Evolutionary conservation across 2,888 invertebrate species (phyloP).

Genomic region (Limnephilus rhombicus): DNA sequence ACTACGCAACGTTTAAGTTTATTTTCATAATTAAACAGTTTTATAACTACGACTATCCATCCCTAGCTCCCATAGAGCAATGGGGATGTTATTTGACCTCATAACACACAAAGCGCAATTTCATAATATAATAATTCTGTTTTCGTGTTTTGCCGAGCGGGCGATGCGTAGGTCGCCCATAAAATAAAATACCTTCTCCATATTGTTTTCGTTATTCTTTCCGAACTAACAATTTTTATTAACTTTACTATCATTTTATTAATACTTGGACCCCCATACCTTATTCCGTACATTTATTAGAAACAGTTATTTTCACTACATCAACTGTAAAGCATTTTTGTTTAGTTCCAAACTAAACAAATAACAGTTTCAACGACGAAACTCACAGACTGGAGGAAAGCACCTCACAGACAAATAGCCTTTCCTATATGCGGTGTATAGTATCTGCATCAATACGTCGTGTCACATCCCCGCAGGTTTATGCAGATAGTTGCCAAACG

Average conservation of each 20-base stretch:
- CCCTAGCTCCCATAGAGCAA: neutral
- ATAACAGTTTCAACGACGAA: neutral
- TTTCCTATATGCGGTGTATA: neutral
- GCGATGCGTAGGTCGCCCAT: neutral
- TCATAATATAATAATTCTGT: neutral
- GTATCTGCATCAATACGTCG: neutral
- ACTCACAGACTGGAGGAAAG: neutral
- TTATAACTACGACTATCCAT: too few species aligned
- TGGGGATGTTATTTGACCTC: neutral
- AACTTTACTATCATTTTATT: neutral
- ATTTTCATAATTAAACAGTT: too few species aligned
- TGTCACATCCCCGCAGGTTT: neutral
- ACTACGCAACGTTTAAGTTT: too few species aligned
- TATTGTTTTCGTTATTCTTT: neutral
- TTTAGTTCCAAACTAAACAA: neutral
- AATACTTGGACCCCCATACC: neutral
- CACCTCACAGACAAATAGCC: neutral
- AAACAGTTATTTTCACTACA: neutral
- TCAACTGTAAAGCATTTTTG: neutral
- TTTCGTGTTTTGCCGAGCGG: neutral
- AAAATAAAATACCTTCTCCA: too few species aligned
- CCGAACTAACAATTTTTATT: neutral
- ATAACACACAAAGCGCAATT: neutral
- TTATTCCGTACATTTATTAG: neutral
- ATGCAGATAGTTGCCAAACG: neutral